Percentiles rank a stretch among this genome's conserved stretches.
Evolutionary conservation across 2,797 vertebrate genomes (phyloP).

Genomic region (Pangasius larnaudii): DNA sequence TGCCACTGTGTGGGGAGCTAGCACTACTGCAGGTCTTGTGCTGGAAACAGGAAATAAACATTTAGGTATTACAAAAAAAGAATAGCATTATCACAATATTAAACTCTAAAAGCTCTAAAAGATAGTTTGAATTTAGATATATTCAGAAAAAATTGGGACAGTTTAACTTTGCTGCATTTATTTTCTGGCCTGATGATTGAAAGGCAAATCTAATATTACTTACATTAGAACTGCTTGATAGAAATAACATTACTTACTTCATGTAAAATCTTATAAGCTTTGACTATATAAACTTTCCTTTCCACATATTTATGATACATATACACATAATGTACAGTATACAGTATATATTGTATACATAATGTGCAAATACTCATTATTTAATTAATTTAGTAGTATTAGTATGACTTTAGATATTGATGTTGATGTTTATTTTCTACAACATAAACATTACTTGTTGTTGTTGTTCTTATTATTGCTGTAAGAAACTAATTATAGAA

Average conservation of each 20-base stretch:
- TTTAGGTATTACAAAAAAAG: neutral
- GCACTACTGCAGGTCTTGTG: neutral
- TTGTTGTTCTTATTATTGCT: too few species aligned
- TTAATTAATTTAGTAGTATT: neutral
- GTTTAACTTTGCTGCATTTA: neutral
- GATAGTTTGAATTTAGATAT: neutral
- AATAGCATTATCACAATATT: neutral
- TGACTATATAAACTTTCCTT: too few species aligned
- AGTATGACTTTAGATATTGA: neutral
- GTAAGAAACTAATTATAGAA: neutral
- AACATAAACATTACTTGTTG: too few species aligned
- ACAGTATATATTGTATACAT: too few species aligned
- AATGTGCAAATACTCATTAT: neutral
- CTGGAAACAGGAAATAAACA: neutral
- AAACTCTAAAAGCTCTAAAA: neutral
- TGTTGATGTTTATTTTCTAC: neutral
- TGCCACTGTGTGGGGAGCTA: slow-evolving; percentile 20
- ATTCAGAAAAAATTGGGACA: neutral
- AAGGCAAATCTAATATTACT: neutral
- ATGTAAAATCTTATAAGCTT: neutral
- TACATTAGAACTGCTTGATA: neutral
- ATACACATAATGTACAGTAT: too few species aligned
- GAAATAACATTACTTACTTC: neutral
- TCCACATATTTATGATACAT: too few species aligned
- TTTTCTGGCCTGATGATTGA: neutral